Evolutionary conservation across 2,888 invertebrate genomes (phyloP), one percentile per base, ranked within the genome.

Genomic region (Patella caerulea): DNA sequence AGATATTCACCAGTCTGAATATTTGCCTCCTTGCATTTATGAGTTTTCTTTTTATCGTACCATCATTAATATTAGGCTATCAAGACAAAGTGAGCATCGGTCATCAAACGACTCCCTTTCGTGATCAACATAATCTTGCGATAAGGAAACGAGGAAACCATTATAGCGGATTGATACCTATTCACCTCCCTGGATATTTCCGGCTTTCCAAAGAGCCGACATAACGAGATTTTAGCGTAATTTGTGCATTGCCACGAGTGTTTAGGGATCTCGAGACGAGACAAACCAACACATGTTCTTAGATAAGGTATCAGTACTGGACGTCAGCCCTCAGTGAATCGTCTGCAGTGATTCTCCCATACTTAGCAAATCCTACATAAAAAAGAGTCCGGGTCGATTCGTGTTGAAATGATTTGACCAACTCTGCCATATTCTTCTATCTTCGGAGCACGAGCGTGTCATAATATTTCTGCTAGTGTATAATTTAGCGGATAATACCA

Each of bases 401-500:
- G 24, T 75, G 75, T 75, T 79, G 71, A 75, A 65, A 75, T n/a
- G 12, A 34, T 71, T 70, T 54, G 45, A 54, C 71, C 75, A 19
- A 53, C 17, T 54, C 17, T 34, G 55, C 15, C 70, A 55, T 29
- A 55, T 65, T 11, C 70, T 56, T 54, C 69, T 71, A 55, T 75
- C 29, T 15, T 52, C 55, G 54, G n/a, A 52, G 69, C 74, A 72
- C 74, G 29, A 11, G 56, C 53, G 72, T 79, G 77, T 77, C 77
- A 76, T 72, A 73, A 69, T 77, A n/a, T 72, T 65, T 45, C 73
- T 53, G 69, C 55, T 74, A 71, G 70, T 55, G 65, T 73, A 73
- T 79, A 79, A 79, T 78, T 78, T 77, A 71, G 70, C 19, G 70
- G 73, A 77, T 74, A 75, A 79, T 79, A 75, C 73, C 71, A 71